Evolutionary conservation across 1,140 invertebrate species (phyloP).

Genomic region (Grapholita molesta): DNA sequence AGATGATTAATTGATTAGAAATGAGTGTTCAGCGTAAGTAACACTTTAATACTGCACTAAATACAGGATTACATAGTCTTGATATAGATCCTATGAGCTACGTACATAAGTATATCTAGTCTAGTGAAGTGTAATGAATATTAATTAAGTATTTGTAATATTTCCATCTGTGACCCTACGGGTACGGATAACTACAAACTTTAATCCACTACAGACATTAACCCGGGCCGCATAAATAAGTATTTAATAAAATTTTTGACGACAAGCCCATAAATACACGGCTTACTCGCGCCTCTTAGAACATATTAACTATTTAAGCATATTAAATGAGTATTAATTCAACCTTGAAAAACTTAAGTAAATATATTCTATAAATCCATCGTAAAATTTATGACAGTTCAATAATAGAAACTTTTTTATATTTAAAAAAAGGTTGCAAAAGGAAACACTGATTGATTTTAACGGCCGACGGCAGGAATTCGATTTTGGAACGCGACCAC

Average conservation of each 20-base stretch:
- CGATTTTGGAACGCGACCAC: constrained; percentile 63
- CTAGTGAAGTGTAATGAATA: too few species aligned
- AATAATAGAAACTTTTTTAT: constrained; percentile 5
- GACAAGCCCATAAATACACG: not conserved
- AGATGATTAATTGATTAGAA: too few species aligned
- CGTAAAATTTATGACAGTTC: not conserved
- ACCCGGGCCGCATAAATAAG: too few species aligned
- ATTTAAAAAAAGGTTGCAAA: constrained; percentile 44
- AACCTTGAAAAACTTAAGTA: not conserved
- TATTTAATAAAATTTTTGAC: not conserved
- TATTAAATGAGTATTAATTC: not conserved
- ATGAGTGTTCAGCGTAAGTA: too few species aligned
- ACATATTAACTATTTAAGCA: not conserved
- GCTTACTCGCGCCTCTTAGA: not conserved
- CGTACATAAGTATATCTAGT: too few species aligned
- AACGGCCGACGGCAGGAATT: constrained; percentile 56
- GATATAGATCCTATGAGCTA: too few species aligned
- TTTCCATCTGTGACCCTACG: too few species aligned
- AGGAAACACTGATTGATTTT: constrained; percentile 66
- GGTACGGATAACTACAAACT: too few species aligned
- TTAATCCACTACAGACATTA: too few species aligned
- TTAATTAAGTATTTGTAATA: too few species aligned
- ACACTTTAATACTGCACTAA: too few species aligned
- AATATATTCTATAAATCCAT: not conserved
- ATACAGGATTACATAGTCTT: too few species aligned